These are phyloP conservation scores for Prinia subflava DNA, from an alignment of 2,113 vertebrate species.

Conservation along the genomic window DNA sequence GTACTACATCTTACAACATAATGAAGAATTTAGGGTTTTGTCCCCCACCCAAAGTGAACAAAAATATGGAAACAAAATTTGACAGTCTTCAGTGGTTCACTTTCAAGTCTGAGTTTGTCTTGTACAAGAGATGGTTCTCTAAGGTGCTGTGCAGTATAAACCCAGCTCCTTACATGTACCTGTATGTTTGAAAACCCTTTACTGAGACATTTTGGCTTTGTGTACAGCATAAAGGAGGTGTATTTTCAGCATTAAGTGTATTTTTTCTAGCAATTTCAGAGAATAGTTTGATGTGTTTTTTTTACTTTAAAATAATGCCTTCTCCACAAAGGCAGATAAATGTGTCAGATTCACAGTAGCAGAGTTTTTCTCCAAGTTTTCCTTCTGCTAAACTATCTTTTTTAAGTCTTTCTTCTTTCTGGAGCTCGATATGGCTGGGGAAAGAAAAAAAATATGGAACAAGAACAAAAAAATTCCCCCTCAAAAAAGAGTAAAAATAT, in stretches of 20 bases:
- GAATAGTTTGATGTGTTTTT: not conserved
- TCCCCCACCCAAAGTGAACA: not conserved
- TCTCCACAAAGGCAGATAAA: not conserved
- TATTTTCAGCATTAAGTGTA: not conserved
- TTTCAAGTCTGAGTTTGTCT: not conserved
- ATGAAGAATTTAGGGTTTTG: not conserved
- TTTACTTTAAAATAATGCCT: not conserved
- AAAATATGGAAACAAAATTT: not conserved
- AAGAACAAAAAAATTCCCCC: not conserved
- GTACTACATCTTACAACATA: not conserved
- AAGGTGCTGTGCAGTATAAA: not conserved
- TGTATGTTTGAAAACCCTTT: not conserved
- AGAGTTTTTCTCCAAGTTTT: not conserved
- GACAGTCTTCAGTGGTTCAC: not conserved
- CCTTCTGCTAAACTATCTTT: not conserved
- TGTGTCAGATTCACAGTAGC: not conserved
- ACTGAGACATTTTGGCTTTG: not conserved
- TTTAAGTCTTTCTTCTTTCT: not conserved
- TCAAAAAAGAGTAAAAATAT: not conserved
- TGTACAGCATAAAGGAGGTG: not conserved
- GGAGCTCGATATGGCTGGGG: not conserved
- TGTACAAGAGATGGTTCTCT: not conserved
- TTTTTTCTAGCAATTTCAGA: not conserved
- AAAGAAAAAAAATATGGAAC: not conserved
- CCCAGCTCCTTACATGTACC: not conserved